Evolutionary conservation across 1,140 invertebrate species (phyloP).

Genomic region (Hirudo medicinalis): DNA sequence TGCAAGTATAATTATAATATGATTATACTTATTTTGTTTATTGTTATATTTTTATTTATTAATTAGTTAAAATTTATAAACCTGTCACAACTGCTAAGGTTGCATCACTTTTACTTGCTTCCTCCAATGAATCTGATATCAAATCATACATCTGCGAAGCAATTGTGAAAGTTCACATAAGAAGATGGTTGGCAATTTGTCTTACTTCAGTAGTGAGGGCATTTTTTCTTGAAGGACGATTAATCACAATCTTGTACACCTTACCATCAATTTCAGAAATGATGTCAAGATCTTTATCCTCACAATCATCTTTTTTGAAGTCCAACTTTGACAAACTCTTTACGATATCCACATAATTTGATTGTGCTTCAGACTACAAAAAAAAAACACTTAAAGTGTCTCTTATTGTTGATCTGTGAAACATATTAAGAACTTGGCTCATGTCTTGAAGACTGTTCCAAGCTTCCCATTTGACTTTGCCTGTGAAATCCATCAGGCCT

Average conservation of each 20-base stretch:
- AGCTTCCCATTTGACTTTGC: conserved; percentile 51
- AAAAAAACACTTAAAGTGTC: not conserved
- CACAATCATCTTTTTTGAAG: conserved; percentile 12
- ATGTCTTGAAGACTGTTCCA: conserved; percentile 46
- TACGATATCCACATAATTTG: not conserved
- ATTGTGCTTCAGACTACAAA: not conserved
- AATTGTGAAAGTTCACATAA: conserved; percentile 16
- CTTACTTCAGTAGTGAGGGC: conserved; percentile 51
- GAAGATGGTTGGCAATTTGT: not conserved
- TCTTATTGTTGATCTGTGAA: not conserved
- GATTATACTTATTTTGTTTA: not conserved
- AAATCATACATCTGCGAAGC: conserved; percentile 6
- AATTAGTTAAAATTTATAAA: not conserved
- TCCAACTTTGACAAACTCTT: conserved; percentile 8
- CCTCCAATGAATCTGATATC: not conserved
- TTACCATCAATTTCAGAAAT: conserved; percentile 37
- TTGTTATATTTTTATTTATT: not conserved
- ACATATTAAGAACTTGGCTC: conserved; percentile 33
- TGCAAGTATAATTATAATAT: not conserved
- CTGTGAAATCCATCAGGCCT: conserved; percentile 51
- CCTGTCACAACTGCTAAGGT: conserved; percentile 8
- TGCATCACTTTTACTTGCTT: conserved; percentile 15
- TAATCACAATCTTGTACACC: conserved; percentile 50
- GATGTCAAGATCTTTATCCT: conserved; percentile 31
- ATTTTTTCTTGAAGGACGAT: conserved; percentile 59